Evolutionary conservation across 2,797 vertebrate species (phyloP).

Genomic region (Adelosebastes latens): DNA sequence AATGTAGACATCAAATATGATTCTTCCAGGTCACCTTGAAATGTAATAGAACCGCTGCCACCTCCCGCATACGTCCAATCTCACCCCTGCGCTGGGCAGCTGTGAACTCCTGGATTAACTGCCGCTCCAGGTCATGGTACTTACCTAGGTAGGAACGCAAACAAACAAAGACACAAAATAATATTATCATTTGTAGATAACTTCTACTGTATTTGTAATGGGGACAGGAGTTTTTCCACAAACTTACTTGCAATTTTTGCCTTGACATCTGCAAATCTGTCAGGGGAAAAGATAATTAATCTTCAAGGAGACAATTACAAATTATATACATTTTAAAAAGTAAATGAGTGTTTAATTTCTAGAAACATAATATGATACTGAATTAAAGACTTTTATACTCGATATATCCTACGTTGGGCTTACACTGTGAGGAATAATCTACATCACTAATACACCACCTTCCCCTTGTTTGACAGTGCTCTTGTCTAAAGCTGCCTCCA

Average conservation of each 20-base stretch:
- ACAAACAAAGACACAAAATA: conserved; percentile 4
- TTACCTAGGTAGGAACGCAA: conserved; percentile 86
- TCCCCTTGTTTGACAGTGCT: conserved; percentile 46
- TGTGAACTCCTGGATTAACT: conserved; percentile 98
- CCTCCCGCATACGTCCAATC: conserved; percentile 97
- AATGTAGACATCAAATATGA: conserved; percentile 2
- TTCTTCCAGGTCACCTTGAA: conserved; percentile 90
- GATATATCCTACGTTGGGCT: conserved; percentile 2
- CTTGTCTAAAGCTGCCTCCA: conserved; percentile 61
- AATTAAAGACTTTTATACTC: conserved; percentile 9
- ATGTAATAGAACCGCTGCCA: conserved; percentile 96
- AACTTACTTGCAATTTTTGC: conserved; percentile 99
- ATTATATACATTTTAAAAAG: neutral
- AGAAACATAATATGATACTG: neutral
- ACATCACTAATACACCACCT: conserved; percentile 42
- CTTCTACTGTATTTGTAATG: neutral
- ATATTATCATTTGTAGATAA: neutral
- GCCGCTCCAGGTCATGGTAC: conserved; percentile 97
- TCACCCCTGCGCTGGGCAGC: conserved; percentile 93
- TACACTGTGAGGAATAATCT: conserved; percentile 34
- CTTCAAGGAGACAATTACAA: conserved; percentile 13
- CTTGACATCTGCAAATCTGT: conserved; percentile 98
- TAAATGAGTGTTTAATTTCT: neutral
- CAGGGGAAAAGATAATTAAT: conserved; percentile 53
- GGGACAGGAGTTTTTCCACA: neutral